Evolutionary conservation across 2,113 vertebrate species (phyloP).

Genomic region (Brachypodius melanocephalos): DNA sequence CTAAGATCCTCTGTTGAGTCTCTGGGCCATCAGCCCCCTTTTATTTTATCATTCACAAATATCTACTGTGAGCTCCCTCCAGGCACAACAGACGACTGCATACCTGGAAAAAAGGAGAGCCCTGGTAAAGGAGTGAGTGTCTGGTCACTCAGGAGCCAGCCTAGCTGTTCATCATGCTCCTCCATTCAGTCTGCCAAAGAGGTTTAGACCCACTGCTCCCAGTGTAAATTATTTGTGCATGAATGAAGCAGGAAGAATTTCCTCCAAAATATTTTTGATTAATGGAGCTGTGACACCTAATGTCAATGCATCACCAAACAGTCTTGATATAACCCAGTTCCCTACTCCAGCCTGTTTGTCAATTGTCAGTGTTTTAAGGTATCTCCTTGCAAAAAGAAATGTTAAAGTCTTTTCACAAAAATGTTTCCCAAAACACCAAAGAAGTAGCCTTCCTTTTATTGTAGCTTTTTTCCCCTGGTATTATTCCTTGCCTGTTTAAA

Average conservation of each 20-base stretch:
- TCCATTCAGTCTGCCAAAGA: slow-evolving; percentile 54
- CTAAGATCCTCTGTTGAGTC: slow-evolving; percentile 51
- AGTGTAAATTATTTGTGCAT: slow-evolving; percentile 44
- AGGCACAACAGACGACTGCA: slow-evolving; percentile 11
- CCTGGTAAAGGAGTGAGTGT: slow-evolving; percentile 27
- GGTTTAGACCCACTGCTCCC: slow-evolving; percentile 38
- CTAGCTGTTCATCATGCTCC: slow-evolving; percentile 60
- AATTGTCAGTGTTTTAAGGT: not conserved
- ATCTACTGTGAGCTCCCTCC: slow-evolving; percentile 51
- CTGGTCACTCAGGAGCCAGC: slow-evolving; percentile 52
- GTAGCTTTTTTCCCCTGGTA: not conserved
- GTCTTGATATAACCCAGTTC: not conserved
- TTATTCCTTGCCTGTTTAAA: not conserved
- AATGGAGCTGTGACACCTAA: slow-evolving; percentile 35
- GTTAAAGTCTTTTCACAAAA: not conserved
- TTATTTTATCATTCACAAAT: slow-evolving; percentile 61
- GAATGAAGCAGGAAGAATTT: slow-evolving; percentile 18
- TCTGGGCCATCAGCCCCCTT: slow-evolving; percentile 13
- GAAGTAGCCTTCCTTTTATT: not conserved
- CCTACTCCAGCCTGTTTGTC: not conserved
- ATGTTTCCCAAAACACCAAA: not conserved
- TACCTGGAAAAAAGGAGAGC: slow-evolving; percentile 31
- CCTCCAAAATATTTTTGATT: slow-evolving; percentile 37
- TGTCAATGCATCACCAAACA: slow-evolving; percentile 36
- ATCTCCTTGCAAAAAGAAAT: not conserved